These are phyloP conservation scores for Cordilura impudica DNA, from an alignment of 2,888 invertebrate species.

Conservation along the genomic window DNA sequence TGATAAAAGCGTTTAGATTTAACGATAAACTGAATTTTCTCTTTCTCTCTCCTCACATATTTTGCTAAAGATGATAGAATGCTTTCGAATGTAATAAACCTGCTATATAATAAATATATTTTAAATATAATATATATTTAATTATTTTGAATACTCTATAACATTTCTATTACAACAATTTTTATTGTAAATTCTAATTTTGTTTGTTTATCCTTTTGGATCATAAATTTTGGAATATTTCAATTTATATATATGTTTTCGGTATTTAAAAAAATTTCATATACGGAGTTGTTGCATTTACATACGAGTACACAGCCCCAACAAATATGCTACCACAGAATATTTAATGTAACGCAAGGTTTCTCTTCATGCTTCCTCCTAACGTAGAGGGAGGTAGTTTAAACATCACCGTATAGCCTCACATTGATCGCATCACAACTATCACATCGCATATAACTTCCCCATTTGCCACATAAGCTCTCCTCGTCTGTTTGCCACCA, in stretches of 20 bases:
- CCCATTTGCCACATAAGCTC: constrained; percentile 5
- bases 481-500: background rate
- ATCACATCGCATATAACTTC: background rate
- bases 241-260: background rate
- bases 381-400: constrained; percentile 52
- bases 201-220: constrained; percentile 1
- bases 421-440: background rate
- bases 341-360: constrained; percentile 10
- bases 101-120: no score
- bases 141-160: no score
- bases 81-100: no score
- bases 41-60: no score
- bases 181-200: background rate
- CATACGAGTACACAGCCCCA: background rate
- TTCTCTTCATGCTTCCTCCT: constrained; percentile 17
- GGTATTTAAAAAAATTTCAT: background rate
- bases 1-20: no score
- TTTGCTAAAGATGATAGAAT: no score
- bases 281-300: background rate
- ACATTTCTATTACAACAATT: background rate
- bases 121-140: no score
- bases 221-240: constrained; percentile 12
- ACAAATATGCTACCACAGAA: background rate
- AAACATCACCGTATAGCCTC: constrained; percentile 28
- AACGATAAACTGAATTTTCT: no score